Evolutionary conservation across 2,113 vertebrate genomes (phyloP).

Genomic region (Gopherus evgoodei): DNA sequence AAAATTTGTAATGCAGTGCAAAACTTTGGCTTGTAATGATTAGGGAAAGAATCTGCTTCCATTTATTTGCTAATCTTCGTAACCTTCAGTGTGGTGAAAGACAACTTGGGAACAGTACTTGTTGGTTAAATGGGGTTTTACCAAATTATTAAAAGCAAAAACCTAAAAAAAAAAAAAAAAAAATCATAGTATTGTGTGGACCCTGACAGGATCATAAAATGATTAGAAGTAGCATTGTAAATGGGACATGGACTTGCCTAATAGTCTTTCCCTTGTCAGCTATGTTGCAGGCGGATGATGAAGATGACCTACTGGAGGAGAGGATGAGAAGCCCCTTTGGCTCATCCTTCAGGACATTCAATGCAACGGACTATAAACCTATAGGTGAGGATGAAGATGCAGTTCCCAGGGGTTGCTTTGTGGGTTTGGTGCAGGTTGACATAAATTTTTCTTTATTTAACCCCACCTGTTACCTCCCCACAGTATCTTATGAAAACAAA

Average conservation of each 20-base stretch:
- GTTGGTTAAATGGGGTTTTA: not conserved
- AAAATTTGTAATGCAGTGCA: not conserved
- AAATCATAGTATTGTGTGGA: not conserved
- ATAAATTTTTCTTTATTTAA: not conserved
- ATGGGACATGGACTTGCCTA: conserved; percentile 2
- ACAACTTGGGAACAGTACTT: not conserved
- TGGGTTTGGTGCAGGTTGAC: not conserved
- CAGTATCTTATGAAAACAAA: not conserved
- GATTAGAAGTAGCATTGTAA: not conserved
- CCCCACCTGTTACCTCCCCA: not conserved
- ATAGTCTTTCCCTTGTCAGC: conserved; percentile 78
- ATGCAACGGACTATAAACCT: conserved; percentile 99
- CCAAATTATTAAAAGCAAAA: conserved; percentile 6
- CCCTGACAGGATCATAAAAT: not conserved
- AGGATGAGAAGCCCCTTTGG: conserved; percentile 99
- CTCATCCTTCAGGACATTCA: conserved; percentile 98
- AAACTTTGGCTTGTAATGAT: not conserved
- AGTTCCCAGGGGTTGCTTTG: not conserved
- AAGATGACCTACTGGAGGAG: conserved; percentile 97
- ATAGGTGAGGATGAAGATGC: conserved; percentile 84
- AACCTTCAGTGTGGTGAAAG: conserved; percentile 11
- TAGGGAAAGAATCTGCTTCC: conserved; percentile 12
- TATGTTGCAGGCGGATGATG: conserved; percentile 98
- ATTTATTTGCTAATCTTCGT: not conserved
- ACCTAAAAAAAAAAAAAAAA: not conserved